phyloP scores from a whole-genome alignment of 2,797 vertebrate species.

The Alauda arvensis region DNA sequence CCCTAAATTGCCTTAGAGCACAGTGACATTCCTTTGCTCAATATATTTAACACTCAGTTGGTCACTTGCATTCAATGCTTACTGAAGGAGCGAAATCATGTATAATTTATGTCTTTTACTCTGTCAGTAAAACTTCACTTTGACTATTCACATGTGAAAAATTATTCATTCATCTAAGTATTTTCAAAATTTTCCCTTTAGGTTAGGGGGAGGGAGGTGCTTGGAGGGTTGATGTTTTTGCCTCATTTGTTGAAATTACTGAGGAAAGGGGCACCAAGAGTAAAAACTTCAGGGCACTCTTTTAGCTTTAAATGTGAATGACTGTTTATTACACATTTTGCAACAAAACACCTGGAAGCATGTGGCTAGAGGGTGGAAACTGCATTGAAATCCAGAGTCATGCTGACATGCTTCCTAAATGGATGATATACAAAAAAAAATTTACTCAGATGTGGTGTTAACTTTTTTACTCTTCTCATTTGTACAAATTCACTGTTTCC shows the following conservation, averaged over 20 bases:
- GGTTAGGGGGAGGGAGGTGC: background rate
- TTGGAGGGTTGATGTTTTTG: background rate
- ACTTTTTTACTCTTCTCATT: background rate
- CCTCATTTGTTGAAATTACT: background rate
- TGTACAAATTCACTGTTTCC: background rate
- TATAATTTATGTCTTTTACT: background rate
- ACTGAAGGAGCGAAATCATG: background rate
- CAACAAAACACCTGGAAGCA: background rate
- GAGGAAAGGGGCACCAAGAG: background rate
- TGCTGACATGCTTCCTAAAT: background rate
- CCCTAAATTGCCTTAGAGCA: background rate
- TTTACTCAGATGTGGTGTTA: background rate
- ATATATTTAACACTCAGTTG: background rate
- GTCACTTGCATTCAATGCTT: background rate
- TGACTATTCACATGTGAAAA: background rate
- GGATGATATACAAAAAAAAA: background rate
- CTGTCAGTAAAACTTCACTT: background rate
- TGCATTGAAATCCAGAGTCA: background rate
- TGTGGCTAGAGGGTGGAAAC: background rate
- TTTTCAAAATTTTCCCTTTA: background rate
- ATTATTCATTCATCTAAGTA: slow-evolving; percentile 1
- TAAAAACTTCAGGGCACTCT: background rate
- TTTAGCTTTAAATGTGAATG: background rate
- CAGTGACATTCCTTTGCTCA: background rate
- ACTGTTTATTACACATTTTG: background rate